Evolutionary conservation across 92 coral and sea anemone genomes (phyloP).

Genomic region (Parazoanthus swiftii): DNA sequence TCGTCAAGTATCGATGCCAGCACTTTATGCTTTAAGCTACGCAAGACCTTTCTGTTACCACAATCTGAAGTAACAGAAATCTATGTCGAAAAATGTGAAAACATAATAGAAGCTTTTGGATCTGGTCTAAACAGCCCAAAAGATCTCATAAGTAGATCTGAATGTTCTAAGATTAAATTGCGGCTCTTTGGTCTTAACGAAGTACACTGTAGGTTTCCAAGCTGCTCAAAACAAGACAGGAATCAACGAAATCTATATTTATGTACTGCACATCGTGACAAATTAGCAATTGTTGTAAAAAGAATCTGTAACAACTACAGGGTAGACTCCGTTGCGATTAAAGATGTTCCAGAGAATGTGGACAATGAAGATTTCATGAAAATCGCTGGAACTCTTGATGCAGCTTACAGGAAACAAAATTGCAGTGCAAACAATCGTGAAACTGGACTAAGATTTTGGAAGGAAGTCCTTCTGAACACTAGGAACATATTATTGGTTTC

Average conservation of each 20-base stretch:
- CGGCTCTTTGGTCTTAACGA: neutral
- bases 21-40: neutral
- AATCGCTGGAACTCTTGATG: neutral
- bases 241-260: neutral
- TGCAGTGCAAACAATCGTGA: neutral
- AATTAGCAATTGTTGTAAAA: neutral
- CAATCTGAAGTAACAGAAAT: neutral
- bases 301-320: neutral
- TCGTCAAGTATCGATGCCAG: too few relatives aligned
- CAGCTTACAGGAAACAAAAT: constrained; percentile 27
- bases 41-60: neutral
- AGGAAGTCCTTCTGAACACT: constrained; percentile 27
- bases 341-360: neutral
- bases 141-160: neutral
- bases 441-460: constrained; percentile 6
- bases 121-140: neutral
- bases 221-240: neutral
- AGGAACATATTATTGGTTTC: constrained; percentile 11
- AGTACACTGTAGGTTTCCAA: constrained; percentile 7
- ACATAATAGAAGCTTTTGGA: neutral
- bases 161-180: neutral
- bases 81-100: neutral
- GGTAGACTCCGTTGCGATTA: neutral
- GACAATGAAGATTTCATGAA: neutral
- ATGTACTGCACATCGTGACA: constrained; percentile 2